Evolutionary conservation across 2,113 vertebrate genomes (phyloP).

Genomic region (Ondatra zibethicus): DNA sequence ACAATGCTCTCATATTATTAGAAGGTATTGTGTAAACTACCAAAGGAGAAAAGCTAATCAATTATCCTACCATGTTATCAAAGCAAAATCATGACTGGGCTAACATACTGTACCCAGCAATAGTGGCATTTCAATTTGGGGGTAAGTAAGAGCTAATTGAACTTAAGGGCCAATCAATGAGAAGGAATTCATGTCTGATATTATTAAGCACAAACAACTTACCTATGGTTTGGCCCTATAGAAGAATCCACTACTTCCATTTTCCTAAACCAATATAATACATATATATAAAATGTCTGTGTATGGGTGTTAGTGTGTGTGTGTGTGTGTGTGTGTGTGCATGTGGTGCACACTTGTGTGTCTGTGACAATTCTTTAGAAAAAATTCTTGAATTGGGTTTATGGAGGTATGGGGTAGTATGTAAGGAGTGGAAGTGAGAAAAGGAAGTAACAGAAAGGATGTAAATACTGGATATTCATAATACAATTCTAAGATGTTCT

Average conservation of each 20-base stretch:
- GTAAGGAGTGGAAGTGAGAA: background rate
- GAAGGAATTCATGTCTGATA: background rate
- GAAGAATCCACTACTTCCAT: background rate
- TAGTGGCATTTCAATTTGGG: background rate
- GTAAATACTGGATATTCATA: background rate
- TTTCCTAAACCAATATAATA: background rate
- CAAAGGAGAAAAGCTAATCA: background rate
- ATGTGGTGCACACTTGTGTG: background rate
- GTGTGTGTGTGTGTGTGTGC: background rate
- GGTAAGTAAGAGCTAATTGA: background rate
- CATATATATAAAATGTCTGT: background rate
- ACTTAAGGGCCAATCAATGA: background rate
- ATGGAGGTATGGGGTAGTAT: background rate
- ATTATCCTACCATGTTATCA: background rate
- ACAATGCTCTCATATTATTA: background rate
- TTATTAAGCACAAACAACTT: background rate
- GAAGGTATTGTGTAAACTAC: background rate
- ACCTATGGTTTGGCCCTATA: background rate
- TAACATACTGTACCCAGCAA: too few species aligned
- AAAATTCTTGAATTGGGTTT: background rate
- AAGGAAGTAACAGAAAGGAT: background rate
- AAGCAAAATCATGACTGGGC: background rate
- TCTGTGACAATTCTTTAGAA: background rate
- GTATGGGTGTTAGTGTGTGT: too few species aligned
- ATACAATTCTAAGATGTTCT: background rate